These are phyloP conservation scores for Seira ritae DNA, from an alignment of 2,888 invertebrate genomes.

Conservation along the genomic window DNA sequence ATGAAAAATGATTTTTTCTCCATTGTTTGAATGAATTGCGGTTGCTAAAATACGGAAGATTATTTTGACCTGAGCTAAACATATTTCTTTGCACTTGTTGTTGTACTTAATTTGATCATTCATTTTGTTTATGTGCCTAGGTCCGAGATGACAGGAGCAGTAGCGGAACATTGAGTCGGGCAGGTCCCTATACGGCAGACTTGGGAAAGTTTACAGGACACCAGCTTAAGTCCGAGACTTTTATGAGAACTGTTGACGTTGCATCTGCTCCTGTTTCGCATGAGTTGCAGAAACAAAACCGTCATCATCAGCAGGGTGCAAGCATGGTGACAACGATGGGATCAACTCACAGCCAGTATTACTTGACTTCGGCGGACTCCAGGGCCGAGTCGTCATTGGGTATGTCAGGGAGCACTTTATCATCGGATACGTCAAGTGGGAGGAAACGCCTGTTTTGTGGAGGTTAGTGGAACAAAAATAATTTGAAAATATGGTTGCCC, in stretches of 20 bases:
- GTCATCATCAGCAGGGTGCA: constrained; percentile 46
- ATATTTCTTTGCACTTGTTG: too few relatives aligned
- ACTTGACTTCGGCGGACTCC: constrained; percentile 53
- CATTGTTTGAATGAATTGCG: too few relatives aligned
- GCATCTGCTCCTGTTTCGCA: constrained; percentile 47
- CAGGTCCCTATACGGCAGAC: constrained; percentile 41
- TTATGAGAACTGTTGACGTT: constrained; percentile 52
- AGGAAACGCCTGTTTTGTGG: constrained; percentile 56
- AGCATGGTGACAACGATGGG: constrained; percentile 54
- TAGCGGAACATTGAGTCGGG: constrained; percentile 21
- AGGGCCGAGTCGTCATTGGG: constrained; percentile 54
- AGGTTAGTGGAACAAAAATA: constrained; percentile 26
- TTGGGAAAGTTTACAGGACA: constrained; percentile 53
- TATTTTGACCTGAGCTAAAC: too few relatives aligned
- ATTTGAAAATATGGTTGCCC: too few relatives aligned
- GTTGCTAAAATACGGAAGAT: too few relatives aligned
- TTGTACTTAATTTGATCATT: not conserved
- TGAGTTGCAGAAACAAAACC: constrained; percentile 48
- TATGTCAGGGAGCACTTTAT: constrained; percentile 44
- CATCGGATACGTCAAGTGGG: constrained; percentile 50
- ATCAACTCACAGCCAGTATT: constrained; percentile 53
- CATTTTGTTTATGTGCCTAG: constrained; percentile 12
- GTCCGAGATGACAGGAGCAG: constrained; percentile 32
- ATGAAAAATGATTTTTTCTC: too few relatives aligned
- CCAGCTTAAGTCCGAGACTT: constrained; percentile 43